phyloP scores from a whole-genome alignment of 2,113 vertebrate genomes.

The Pollachius pollachius region DNA sequence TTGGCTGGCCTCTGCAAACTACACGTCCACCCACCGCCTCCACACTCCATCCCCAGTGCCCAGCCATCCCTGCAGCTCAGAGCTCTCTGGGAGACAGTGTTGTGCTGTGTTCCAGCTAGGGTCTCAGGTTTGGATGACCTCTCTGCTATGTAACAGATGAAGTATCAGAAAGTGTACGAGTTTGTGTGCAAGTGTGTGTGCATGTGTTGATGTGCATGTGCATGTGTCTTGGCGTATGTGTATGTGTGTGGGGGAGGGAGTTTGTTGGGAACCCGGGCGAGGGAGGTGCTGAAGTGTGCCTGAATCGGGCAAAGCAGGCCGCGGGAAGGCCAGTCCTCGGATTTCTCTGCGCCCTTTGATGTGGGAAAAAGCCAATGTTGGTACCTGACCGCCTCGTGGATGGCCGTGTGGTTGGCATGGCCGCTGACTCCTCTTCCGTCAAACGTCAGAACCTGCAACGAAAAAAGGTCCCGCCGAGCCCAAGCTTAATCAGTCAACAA shows the following conservation, averaged over 20 bases:
- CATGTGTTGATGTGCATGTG: constrained; percentile 7
- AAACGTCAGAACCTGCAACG: constrained; percentile 90
- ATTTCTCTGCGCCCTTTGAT: constrained; percentile 1
- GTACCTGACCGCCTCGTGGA: constrained; percentile 86
- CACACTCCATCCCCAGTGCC: no score
- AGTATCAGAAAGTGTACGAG: constrained; percentile 46
- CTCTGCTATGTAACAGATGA: constrained; percentile 55
- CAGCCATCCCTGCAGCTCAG: constrained; percentile 40
- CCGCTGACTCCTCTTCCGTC: constrained; percentile 88
- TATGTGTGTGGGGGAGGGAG: neutral
- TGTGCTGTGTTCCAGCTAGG: constrained; percentile 34
- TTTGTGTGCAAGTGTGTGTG: no score
- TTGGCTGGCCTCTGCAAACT: constrained; percentile 38
- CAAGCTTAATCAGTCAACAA: constrained; percentile 24
- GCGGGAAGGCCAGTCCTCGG: neutral
- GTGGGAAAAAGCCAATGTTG: neutral
- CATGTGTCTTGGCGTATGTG: neutral
- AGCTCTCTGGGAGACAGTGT: constrained; percentile 48
- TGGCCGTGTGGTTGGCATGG: constrained; percentile 85
- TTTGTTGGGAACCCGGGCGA: constrained; percentile 42
- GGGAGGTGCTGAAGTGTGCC: constrained; percentile 33
- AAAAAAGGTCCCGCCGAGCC: constrained; percentile 37
- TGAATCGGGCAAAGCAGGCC: constrained; percentile 21
- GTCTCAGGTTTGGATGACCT: constrained; percentile 58
- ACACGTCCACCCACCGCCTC: constrained; percentile 18